Evolutionary conservation across 2,888 invertebrate species (phyloP), one percentile per base, ranked within the genome.

Genomic region (Caradrina kadenii): DNA sequence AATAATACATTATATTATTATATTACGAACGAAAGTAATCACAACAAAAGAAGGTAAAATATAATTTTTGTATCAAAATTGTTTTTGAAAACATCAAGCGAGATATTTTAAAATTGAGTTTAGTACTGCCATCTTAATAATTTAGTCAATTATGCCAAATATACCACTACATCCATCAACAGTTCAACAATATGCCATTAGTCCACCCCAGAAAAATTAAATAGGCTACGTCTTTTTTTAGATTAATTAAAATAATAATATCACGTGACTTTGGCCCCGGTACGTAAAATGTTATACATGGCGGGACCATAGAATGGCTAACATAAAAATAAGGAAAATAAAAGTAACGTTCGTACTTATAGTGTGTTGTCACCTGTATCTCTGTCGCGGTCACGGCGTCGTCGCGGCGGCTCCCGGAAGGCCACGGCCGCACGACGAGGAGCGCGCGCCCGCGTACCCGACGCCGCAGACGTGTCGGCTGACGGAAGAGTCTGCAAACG

Each of bases 381-480:
- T 68, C 80, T 84, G 26, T 90, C 91, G 10, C 89, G 82, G 7
- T 90, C 91, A 8, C 89, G 82, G 10, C 89, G 83, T 0, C 93
- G 85, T 0, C 90, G 82, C 61, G 90, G 92, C 3, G 94, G 95
- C 65, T 94, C 94, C 6, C 92, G 80, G 76, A 94, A 95, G 0
- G 94, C 95, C 49, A 95, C 95, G 0, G 91, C 92, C 0, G 87
- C 61, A 1, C 92, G 86, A 0, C 92, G 86, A 5, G 35, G 31
- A 0, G 0, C 80, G 86, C 0, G 87, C 63, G 0, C 89, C 85
- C 45, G 84, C 17, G 17, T 5, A 5, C 6, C 5, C 6, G 90
- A 88, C 19, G 89, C 79, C 39, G 89, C 87, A 0, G 92, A 90
- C 0, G 90, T 87, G 22, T 92, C 92, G 3, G 89, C 87, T 0